Base-by-base conservation (phyloP, 2,797 vertebrate genomes). In the Mastacembelus armatus region DNA sequence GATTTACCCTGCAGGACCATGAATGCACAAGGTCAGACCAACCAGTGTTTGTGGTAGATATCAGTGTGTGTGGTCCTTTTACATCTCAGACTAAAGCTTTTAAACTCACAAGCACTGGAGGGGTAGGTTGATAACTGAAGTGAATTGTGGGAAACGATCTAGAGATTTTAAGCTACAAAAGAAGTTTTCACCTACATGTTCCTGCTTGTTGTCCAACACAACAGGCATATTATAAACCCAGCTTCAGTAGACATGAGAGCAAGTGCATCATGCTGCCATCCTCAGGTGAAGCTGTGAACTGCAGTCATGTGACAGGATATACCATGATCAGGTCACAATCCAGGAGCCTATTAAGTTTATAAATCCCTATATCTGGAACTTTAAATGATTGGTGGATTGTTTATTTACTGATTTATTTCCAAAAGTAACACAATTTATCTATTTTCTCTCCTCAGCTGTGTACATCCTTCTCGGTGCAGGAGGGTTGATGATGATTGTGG, bases 401-500 rank as follows among this genome's bases (percentile, higher is more conserved):
- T 42, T 1, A 24, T 39, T 42, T 44, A n/a, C n/a, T n/a, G n/a
- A n/a, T n/a, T n/a, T n/a, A n/a, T n/a, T n/a, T n/a, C n/a, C n/a
- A n/a, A n/a, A n/a, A n/a, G n/a, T n/a, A n/a, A n/a, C n/a, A n/a
- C n/a, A n/a, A n/a, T n/a, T n/a, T n/a, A n/a, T n/a, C n/a, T n/a
- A n/a, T 36, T 82, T 32, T 92, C 45, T 79, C 57, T 64, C 80
- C 74, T 1, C 87, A 99, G 98, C 95, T 1, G 94, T 98, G 14
- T 98, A 99, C 64, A 96, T 98, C 58, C 88, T 99, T 71, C 94
- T 98, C 8, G 95, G 95, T 60, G 94, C 95, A 0, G 98, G 97
- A 22, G 95, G 92, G 44, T 39, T 98, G 81, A 98, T 99, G 96
- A 94, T 96, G 93, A 77, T 96, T 1, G 95, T 99, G n/a, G 97